Base-by-base conservation (phyloP, 2,888 invertebrate species). In the Orthosia incerta region DNA sequence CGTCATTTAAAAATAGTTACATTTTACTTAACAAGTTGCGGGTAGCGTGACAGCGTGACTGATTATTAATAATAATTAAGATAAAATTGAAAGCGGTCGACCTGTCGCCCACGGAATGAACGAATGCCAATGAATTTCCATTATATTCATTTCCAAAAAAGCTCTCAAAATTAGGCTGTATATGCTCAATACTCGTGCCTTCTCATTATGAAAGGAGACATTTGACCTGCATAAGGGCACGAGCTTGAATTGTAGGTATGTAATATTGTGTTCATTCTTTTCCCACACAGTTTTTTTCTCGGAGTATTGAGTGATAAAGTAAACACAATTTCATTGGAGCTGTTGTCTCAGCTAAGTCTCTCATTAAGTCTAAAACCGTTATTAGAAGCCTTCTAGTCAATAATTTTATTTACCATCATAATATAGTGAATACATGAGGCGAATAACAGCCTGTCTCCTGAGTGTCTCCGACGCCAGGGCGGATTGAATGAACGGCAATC, bases 401-500 rank as follows among this genome's bases (percentile, higher is more conserved):
- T 20, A 51, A 23, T 63, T 57, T 59, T 39, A 63, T 76, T 26
- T 18, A 39, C 48, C 51, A 20, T 13, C 26, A 26, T 26, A 18
- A 26, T 48, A 18, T 16, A 39, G 77, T n/a, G 18, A 45, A 20
- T 46, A 69, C n/a, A 71, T 55, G 53, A 57, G 48, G 26, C 26
- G 39, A 64, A 71, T 78, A 60, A 64, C 78, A 53, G 48, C 20
- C 39, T 63, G 62, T 59, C 78, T 26, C 57, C 31, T 23, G 12
- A 57, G 18, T 63, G 62, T 59, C 78, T 26, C 57, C 31, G 39
- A 13, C 62, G 18, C 20, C 26, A 20, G 53, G 48, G 18, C 39
- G 16, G 26, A 71, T 53, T 77, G 62, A 71, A 53, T 63, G 62
- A 26, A 48, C 26, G 53, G 53, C 62, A 76, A 31, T 59, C 57